Conservation (phyloP, 2,797 vertebrate genomes). For the Silurus aristotelis region DNA sequence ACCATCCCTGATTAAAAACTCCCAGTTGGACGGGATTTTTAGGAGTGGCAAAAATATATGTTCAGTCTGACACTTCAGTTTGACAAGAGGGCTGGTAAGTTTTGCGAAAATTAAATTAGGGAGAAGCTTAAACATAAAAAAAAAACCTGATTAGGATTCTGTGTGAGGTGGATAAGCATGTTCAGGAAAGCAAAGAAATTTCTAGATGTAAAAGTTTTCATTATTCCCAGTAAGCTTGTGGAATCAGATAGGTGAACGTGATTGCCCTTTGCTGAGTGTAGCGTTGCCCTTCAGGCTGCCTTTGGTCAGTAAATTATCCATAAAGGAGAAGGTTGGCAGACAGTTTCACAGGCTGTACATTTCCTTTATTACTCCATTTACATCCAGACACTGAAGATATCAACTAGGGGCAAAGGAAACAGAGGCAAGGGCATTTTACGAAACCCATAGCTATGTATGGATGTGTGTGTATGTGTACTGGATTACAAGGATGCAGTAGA, state of each 20-base stretch:
- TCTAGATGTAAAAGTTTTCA: conserved; percentile 1
- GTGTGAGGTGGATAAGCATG: neutral
- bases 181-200: neutral
- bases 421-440: conserved; percentile 23
- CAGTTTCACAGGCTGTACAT: conserved; percentile 59
- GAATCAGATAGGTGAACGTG: conserved; percentile 58
- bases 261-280: conserved; percentile 63
- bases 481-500: neutral
- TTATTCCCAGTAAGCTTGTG: neutral
- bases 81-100: neutral
- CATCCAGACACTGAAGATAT: conserved; percentile 59
- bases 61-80: neutral
- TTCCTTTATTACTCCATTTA: conserved; percentile 64
- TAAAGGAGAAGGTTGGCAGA: conserved; percentile 60
- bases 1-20: conserved; percentile 36
- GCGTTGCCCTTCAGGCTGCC: conserved; percentile 50
- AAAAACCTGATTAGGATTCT: neutral
- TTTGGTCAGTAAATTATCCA: conserved; percentile 67
- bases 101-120: conserved; percentile 13
- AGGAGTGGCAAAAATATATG: conserved; percentile 27
- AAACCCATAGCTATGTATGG: conserved; percentile 6
- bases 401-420: conserved; percentile 34
- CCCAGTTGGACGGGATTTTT: conserved; percentile 30
- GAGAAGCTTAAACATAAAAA: neutral
- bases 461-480: conserved; percentile 5